Conservation (phyloP, 2,113 vertebrate genomes). For the Muscicapa adusta region DNA sequence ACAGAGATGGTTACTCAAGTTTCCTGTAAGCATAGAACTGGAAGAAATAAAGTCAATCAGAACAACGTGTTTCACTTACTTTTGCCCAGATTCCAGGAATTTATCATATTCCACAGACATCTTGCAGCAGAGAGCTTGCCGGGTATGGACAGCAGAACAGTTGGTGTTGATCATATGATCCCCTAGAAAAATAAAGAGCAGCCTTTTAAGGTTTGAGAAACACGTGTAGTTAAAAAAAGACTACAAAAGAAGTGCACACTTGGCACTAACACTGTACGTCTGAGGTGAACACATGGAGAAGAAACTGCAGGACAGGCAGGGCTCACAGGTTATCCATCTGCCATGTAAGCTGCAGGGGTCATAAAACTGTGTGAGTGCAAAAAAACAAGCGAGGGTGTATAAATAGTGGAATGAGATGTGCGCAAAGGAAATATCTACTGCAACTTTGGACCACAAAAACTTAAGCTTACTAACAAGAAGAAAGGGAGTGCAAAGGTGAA, state of each 20-base stretch:
- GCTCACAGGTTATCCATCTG: neutral
- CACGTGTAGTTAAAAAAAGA: neutral
- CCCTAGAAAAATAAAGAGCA: conserved; percentile 67
- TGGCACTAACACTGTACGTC: neutral
- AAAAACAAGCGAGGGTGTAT: neutral
- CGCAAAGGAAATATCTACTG: neutral
- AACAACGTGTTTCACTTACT: conserved; percentile 75
- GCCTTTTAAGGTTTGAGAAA: neutral
- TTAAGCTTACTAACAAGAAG: neutral
- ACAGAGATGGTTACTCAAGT: neutral
- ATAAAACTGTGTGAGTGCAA: neutral
- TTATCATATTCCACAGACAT: conserved; percentile 99
- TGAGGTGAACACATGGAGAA: neutral
- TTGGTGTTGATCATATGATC: conserved; percentile 92
- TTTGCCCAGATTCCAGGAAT: conserved; percentile 93
- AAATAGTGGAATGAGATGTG: neutral
- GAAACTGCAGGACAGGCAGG: neutral
- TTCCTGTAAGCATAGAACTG: neutral
- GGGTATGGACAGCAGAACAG: conserved; percentile 90
- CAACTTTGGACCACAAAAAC: neutral
- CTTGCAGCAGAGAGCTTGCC: conserved; percentile 97
- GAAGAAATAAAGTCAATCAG: neutral
- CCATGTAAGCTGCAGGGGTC: neutral
- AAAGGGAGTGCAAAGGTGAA: neutral
- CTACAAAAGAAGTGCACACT: neutral